These are phyloP conservation scores for Campoletis raptor DNA, from an alignment of 2,888 invertebrate species.

Conservation along the genomic window DNA sequence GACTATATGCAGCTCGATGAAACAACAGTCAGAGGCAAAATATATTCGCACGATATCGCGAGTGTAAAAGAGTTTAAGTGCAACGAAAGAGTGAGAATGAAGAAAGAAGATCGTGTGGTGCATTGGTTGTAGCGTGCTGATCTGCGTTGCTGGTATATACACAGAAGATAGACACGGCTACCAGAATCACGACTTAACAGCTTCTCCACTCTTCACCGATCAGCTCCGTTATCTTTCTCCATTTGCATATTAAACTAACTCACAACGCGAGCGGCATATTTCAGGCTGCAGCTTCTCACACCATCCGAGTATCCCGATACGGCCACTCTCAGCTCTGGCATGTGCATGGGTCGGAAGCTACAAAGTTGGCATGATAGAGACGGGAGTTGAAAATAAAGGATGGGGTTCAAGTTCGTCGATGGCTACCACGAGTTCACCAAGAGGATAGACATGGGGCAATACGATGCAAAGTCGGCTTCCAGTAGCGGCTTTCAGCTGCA, in stretches of 20 bases:
- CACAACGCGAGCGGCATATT: slow-evolving; percentile 83
- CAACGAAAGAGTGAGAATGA: slow-evolving; percentile 60
- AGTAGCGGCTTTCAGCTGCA: slow-evolving; percentile 18
- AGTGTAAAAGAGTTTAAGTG: slow-evolving; percentile 40
- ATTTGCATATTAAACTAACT: slow-evolving; percentile 85
- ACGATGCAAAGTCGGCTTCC: slow-evolving; percentile 33
- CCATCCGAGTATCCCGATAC: slow-evolving; percentile 57
- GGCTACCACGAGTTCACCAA: slow-evolving; percentile 48
- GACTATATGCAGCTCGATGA: slow-evolving; percentile 18
- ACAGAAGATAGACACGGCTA: slow-evolving; percentile 81
- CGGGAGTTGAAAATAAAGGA: slow-evolving; percentile 12
- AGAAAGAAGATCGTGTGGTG: slow-evolving; percentile 69
- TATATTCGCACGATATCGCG: slow-evolving; percentile 39
- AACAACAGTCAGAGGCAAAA: slow-evolving; percentile 2
- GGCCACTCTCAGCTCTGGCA: slow-evolving; percentile 41
- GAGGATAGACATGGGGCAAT: slow-evolving; percentile 46
- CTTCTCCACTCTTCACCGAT: slow-evolving; percentile 81
- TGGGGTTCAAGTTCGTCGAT: slow-evolving; percentile 53
- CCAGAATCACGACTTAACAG: slow-evolving; percentile 84
- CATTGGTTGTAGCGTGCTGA: slow-evolving; percentile 36
- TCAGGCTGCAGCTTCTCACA: slow-evolving; percentile 71
- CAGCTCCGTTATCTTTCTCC: slow-evolving; percentile 82
- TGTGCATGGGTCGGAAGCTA: slow-evolving; percentile 47
- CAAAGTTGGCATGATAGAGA: slow-evolving; percentile 34
- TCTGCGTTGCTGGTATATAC: slow-evolving; percentile 22